These are phyloP conservation scores for Panagrolaimus sp. DNA, from an alignment of 1,140 invertebrate genomes.

Conservation along the genomic window DNA sequence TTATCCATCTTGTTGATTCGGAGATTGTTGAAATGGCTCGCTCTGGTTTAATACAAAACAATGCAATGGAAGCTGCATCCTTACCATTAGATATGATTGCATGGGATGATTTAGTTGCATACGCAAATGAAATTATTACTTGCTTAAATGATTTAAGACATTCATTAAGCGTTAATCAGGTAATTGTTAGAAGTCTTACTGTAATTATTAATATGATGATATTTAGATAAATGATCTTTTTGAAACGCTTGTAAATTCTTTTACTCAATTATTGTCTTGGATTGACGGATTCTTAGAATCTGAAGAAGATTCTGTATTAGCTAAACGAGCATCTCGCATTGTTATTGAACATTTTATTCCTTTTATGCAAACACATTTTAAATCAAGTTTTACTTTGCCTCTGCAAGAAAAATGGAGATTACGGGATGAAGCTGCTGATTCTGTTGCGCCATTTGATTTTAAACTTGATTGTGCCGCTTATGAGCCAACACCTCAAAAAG, in stretches of 20 bases:
- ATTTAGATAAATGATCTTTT: slow-evolving; percentile 33
- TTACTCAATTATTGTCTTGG: slow-evolving; percentile 40
- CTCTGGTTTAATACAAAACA: slow-evolving; percentile 30
- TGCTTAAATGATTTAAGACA: slow-evolving; percentile 52
- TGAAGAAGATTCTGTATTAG: slow-evolving; percentile 13
- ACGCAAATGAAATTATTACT: slow-evolving; percentile 48
- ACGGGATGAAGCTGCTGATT: background rate
- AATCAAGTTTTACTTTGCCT: background rate
- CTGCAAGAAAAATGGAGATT: slow-evolving; percentile 6
- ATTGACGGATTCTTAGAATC: slow-evolving; percentile 27
- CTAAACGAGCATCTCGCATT: slow-evolving; percentile 31
- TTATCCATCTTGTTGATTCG: slow-evolving; percentile 38
- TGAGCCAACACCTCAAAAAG: background rate
- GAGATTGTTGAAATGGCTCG: slow-evolving; percentile 48
- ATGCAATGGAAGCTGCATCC: slow-evolving; percentile 22
- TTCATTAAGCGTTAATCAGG: slow-evolving; percentile 43
- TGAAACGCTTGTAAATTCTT: slow-evolving; percentile 23
- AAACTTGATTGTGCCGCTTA: slow-evolving; percentile 1
- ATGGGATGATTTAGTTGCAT: slow-evolving; percentile 56
- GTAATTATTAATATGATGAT: background rate
- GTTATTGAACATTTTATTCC: slow-evolving; percentile 40
- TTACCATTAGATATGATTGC: slow-evolving; percentile 47
- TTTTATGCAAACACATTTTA: slow-evolving; percentile 25
- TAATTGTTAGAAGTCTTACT: slow-evolving; percentile 4
- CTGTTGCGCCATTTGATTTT: background rate